Evolutionary conservation across 2,888 invertebrate species (phyloP).

Genomic region (Ectemnius cavifrons): DNA sequence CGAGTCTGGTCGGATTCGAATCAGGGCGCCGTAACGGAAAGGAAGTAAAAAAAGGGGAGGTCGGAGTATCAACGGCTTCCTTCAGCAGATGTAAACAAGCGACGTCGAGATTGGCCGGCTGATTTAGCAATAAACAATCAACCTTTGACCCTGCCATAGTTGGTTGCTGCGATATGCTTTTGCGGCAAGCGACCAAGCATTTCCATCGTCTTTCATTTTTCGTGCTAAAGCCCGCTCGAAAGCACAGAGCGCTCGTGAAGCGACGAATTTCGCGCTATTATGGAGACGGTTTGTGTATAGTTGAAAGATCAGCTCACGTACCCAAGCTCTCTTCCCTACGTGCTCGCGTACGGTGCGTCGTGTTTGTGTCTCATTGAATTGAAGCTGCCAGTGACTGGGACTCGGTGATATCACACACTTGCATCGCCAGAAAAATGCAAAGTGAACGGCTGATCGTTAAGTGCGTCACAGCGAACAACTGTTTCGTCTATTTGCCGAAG

Average conservation of each 20-base stretch:
- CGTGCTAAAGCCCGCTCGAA: background rate
- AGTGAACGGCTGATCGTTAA: slow-evolving; percentile 78
- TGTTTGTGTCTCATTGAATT: slow-evolving; percentile 10
- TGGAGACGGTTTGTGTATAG: background rate
- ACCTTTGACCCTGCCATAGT: slow-evolving; percentile 38
- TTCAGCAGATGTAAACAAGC: too few species aligned
- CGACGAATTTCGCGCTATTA: background rate
- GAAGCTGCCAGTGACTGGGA: background rate
- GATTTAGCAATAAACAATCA: slow-evolving; percentile 33
- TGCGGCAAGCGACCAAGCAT: background rate
- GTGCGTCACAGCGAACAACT: slow-evolving; percentile 78
- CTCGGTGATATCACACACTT: too few species aligned
- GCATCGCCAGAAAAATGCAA: slow-evolving; percentile 69
- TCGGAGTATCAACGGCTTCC: too few species aligned
- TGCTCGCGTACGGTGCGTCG: background rate
- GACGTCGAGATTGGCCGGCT: too few species aligned
- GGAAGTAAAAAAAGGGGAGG: too few species aligned
- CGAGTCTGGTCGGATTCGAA: too few species aligned
- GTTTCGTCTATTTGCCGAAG: slow-evolving; percentile 78
- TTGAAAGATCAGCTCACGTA: background rate
- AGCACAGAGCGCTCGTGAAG: background rate
- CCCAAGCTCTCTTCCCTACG: background rate
- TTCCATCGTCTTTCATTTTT: background rate
- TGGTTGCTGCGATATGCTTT: background rate
- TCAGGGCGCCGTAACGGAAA: too few species aligned